These are phyloP conservation scores for Octodonta nipae DNA, from an alignment of 2,888 invertebrate genomes.

Conservation along the genomic window DNA sequence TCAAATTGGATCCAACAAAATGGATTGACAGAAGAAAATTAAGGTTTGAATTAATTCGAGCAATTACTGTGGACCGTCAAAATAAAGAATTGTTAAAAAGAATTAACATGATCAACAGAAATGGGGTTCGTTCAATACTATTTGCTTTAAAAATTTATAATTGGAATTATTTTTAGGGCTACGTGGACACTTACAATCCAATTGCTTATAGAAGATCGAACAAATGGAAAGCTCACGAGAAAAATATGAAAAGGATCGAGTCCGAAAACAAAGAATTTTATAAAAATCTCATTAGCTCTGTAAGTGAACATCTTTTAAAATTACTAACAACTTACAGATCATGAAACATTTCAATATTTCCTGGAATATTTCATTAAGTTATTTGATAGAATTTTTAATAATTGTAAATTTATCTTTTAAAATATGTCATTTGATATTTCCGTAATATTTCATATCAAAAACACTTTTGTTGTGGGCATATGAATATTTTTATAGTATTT, in stretches of 20 bases:
- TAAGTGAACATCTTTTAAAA: constrained; percentile 10
- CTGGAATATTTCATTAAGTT: too few relatives aligned
- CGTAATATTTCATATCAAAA: too few relatives aligned
- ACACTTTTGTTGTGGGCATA: too few relatives aligned
- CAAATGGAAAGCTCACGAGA: constrained; percentile 22
- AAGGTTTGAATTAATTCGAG: constrained; percentile 29
- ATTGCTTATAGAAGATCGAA: constrained; percentile 22
- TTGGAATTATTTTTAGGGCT: too few relatives aligned
- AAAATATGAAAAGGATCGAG: constrained; percentile 20
- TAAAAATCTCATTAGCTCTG: constrained; percentile 12
- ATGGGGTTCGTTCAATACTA: constrained; percentile 25
- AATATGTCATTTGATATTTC: too few relatives aligned
- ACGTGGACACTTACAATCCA: constrained; percentile 8
- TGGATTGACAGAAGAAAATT: constrained; percentile 39
- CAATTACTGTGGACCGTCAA: constrained; percentile 37
- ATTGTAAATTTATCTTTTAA: too few relatives aligned
- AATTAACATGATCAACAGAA: constrained; percentile 46
- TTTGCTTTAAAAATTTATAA: constrained; percentile 3
- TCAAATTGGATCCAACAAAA: constrained; percentile 39
- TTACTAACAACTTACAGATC: too few relatives aligned
- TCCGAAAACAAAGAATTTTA: constrained; percentile 23
- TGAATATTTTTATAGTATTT: too few relatives aligned
- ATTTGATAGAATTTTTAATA: too few relatives aligned
- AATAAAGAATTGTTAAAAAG: constrained; percentile 46
- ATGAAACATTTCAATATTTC: too few relatives aligned